phyloP scores from a whole-genome alignment of 2,113 vertebrate species.

The Hippotragus niger region DNA sequence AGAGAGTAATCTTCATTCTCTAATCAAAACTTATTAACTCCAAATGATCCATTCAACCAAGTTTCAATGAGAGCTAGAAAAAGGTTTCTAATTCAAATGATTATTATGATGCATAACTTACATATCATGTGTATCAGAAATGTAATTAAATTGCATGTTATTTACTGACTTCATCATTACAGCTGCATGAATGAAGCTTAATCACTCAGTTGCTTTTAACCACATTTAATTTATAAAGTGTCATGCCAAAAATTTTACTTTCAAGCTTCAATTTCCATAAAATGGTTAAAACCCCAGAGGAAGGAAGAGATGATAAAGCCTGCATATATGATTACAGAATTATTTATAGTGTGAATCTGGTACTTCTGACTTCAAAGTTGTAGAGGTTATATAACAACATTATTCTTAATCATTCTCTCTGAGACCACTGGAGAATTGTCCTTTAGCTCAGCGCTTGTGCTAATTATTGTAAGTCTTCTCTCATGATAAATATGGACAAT shows the following conservation, averaged over 20 bases:
- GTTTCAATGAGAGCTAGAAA: conserved; percentile 60
- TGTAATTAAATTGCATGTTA: conserved; percentile 63
- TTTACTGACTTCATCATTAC: conserved; percentile 61
- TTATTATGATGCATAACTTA: conserved; percentile 70
- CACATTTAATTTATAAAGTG: conserved; percentile 34
- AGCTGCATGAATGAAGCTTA: conserved; percentile 52
- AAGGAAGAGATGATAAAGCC: conserved; percentile 38
- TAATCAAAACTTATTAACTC: conserved; percentile 67
- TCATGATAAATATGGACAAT: conserved; percentile 34
- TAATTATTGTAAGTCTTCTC: conserved; percentile 30
- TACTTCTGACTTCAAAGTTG: conserved; percentile 53
- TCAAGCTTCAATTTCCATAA: conserved; percentile 43
- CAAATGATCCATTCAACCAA: conserved; percentile 43
- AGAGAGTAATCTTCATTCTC: conserved; percentile 33
- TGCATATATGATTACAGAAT: background rate
- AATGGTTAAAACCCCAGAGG: conserved; percentile 33
- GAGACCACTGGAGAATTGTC: background rate
- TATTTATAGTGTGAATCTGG: conserved; percentile 47
- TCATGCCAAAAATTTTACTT: conserved; percentile 40
- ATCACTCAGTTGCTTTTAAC: conserved; percentile 32
- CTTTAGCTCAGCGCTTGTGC: background rate
- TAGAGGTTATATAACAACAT: background rate
- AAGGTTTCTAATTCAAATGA: conserved; percentile 49
- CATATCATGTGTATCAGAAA: conserved; percentile 54
- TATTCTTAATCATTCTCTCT: conserved; percentile 18